A percentile compares a stretch with the other conserved stretches of the same genome.
These are phyloP conservation scores for Notospermus geniculatus DNA, from an alignment of 1,140 invertebrate genomes.

Conservation along the genomic window DNA sequence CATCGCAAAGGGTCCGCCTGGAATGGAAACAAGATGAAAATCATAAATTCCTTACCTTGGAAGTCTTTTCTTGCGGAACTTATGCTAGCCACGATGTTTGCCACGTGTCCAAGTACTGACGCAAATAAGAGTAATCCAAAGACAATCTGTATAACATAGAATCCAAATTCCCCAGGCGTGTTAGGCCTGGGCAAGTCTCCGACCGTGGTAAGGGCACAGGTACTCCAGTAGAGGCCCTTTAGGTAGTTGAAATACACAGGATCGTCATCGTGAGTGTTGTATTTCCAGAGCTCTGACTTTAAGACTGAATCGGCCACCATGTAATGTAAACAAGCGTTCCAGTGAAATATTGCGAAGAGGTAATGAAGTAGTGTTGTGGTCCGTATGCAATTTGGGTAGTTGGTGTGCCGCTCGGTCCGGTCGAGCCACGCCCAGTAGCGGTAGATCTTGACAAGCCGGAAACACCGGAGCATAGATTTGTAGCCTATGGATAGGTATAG, in stretches of 20 bases:
- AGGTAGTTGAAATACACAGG: slow-evolving; percentile 70
- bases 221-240: slow-evolving; percentile 98
- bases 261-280: slow-evolving; percentile 35
- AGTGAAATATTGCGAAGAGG: slow-evolving; percentile 97
- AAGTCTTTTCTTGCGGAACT: slow-evolving; percentile 56
- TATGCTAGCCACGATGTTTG: slow-evolving; percentile 56
- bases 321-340: slow-evolving; percentile 98
- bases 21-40: no score
- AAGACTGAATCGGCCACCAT: slow-evolving; percentile 29
- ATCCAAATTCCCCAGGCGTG: slow-evolving; percentile 69
- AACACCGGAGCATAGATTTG: slow-evolving; percentile 94
- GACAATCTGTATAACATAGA: slow-evolving; percentile 52
- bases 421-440: slow-evolving; percentile 98
- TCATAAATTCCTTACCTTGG: slow-evolving; percentile 58
- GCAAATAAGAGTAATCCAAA: slow-evolving; percentile 56
- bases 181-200: slow-evolving; percentile 65
- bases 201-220: slow-evolving; percentile 89
- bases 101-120: slow-evolving; percentile 54
- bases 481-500: slow-evolving; percentile 97
- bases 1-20: no score
- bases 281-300: slow-evolving; percentile 26
- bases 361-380: slow-evolving; percentile 91
- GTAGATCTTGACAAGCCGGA: slow-evolving; percentile 97
- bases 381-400: slow-evolving; percentile 95
- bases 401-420: slow-evolving; percentile 95